These are phyloP conservation scores for Drosophila truncata DNA, from an alignment of 1,140 invertebrate genomes.

Conservation along the genomic window DNA sequence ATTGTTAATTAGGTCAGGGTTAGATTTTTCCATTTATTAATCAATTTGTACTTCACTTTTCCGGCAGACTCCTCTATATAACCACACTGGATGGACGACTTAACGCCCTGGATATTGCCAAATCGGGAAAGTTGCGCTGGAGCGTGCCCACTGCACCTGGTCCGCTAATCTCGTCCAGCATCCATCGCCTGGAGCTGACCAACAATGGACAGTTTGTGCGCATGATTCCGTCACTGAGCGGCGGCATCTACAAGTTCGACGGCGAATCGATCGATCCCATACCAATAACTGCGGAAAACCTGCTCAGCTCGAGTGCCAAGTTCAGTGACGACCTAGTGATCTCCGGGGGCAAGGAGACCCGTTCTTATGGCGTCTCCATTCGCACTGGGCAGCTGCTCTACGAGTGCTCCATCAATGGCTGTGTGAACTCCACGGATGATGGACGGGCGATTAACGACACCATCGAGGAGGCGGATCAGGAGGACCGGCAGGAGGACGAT, in stretches of 20 bases:
- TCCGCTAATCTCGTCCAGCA: constrained; percentile 93
- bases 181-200: constrained; percentile 93
- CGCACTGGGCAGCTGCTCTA: constrained; percentile 91
- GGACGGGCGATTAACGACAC: constrained; percentile 56
- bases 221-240: constrained; percentile 96
- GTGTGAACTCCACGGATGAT: constrained; percentile 87
- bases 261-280: constrained; percentile 94
- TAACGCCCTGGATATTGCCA: constrained; percentile 90
- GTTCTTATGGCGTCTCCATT: constrained; percentile 91
- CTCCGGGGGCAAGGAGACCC: constrained; percentile 91
- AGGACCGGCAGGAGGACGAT: constrained; percentile 10
- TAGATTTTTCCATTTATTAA: not conserved
- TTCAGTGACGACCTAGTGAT: constrained; percentile 95
- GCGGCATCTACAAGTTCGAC: constrained; percentile 96
- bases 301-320: constrained; percentile 93
- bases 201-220: constrained; percentile 94
- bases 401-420: constrained; percentile 91
- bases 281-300: constrained; percentile 93
- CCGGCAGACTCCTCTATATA: constrained; percentile 90
- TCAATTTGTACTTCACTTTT: not conserved
- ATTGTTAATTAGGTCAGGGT: constrained; percentile 21
- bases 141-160: constrained; percentile 90
- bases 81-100: constrained; percentile 95
- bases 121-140: constrained; percentile 91
- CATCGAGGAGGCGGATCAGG: constrained; percentile 26